These are phyloP conservation scores for Melanocharis versteri DNA, from an alignment of 2,113 vertebrate species.

Conservation along the genomic window DNA sequence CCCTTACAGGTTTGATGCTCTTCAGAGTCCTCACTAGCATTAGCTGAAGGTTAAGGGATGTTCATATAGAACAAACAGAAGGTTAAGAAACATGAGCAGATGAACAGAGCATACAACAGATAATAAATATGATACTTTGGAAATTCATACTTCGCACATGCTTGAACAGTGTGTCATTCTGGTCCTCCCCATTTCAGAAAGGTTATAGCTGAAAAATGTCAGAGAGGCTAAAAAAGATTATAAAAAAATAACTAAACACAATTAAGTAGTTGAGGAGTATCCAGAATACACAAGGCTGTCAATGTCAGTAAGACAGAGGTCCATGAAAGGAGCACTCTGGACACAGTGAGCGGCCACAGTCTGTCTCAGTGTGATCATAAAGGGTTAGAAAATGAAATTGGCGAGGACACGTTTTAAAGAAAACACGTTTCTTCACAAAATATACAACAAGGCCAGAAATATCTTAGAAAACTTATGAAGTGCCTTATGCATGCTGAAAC, in stretches of 20 bases:
- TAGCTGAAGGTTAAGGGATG: neutral
- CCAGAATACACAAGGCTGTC: neutral
- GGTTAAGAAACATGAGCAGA: neutral
- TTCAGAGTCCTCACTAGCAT: neutral
- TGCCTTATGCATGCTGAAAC: neutral
- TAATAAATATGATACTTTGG: neutral
- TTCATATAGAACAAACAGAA: neutral
- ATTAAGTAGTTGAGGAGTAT: neutral
- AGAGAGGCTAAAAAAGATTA: neutral
- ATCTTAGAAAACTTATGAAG: neutral
- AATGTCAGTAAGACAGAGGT: neutral
- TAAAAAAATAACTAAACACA: neutral
- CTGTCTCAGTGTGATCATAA: neutral
- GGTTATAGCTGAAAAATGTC: neutral
- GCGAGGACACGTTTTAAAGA: neutral
- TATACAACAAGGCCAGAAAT: neutral
- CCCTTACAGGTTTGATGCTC: neutral
- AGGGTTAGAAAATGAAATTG: neutral
- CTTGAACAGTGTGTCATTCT: neutral
- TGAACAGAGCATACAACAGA: neutral
- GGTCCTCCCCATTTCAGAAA: neutral
- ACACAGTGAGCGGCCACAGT: neutral
- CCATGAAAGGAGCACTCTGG: no score
- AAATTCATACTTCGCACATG: neutral
- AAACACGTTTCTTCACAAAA: neutral